Evolutionary conservation across 1,140 invertebrate genomes (phyloP).

Genomic region (Drosophila burlai): DNA sequence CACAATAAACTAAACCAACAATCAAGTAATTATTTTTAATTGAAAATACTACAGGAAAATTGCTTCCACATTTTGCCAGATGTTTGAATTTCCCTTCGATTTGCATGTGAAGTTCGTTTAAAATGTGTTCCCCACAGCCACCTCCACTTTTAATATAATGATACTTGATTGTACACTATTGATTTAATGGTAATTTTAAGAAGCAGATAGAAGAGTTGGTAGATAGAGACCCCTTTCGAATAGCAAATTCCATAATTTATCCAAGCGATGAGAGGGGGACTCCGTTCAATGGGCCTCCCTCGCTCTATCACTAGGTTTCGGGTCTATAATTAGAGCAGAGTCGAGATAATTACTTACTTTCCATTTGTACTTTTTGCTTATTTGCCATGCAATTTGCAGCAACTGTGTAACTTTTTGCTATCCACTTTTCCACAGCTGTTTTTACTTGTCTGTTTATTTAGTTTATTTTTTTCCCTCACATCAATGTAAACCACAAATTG

Average conservation of each 20-base stretch:
- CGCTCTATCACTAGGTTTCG: slow-evolving; percentile 2
- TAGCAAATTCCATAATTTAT: slow-evolving; percentile 21
- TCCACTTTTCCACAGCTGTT: slow-evolving; percentile 8
- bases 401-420: slow-evolving; percentile 26
- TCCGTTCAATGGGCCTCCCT: slow-evolving; percentile 3
- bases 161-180: slow-evolving; percentile 29
- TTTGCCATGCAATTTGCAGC: slow-evolving; percentile 6
- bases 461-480: not conserved
- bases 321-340: slow-evolving; percentile 41
- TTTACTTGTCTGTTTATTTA: slow-evolving; percentile 2
- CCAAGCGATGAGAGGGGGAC: not conserved
- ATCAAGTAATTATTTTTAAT: not conserved
- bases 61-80: not conserved
- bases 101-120: slow-evolving; percentile 19
- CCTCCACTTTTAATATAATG: slow-evolving; percentile 7
- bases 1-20: not conserved
- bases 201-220: not conserved
- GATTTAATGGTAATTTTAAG: slow-evolving; percentile 19
- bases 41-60: slow-evolving; percentile 3
- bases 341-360: slow-evolving; percentile 52
- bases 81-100: slow-evolving; percentile 10
- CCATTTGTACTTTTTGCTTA: slow-evolving; percentile 24
- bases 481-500: slow-evolving; percentile 35
- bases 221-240: not conserved
- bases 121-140: slow-evolving; percentile 3